Conservation (phyloP, 2,113 vertebrate species). For the Chaetops frenatus region DNA sequence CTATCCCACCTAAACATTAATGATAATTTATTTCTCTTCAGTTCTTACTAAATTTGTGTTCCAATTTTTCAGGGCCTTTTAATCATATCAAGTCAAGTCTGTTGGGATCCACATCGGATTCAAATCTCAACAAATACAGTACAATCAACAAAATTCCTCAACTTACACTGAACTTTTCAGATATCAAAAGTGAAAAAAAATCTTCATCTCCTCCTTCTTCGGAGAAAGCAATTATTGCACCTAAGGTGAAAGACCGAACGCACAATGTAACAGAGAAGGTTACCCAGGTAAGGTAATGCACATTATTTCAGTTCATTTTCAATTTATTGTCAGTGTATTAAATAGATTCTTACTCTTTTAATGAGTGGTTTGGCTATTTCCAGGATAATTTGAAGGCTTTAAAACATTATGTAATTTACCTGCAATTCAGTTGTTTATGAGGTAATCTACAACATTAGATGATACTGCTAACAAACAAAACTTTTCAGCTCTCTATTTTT, state of each 20-base stretch:
- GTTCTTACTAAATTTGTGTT: slow-evolving; percentile 30
- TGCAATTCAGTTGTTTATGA: not conserved
- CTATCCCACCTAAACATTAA: not conserved
- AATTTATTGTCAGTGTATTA: not conserved
- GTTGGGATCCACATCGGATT: slow-evolving; percentile 96
- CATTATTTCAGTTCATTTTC: not conserved
- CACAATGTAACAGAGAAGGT: slow-evolving; percentile 99
- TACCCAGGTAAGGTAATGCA: slow-evolving; percentile 83
- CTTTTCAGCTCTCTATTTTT: not conserved
- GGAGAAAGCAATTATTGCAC: slow-evolving; percentile 95
- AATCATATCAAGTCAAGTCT: slow-evolving; percentile 97
- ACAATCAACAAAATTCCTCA: slow-evolving; percentile 98
- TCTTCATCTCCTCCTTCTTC: slow-evolving; percentile 90
- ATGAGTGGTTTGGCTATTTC: not conserved
- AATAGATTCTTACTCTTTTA: not conserved
- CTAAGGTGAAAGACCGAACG: slow-evolving; percentile 97
- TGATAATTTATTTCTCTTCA: not conserved
- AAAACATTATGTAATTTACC: not conserved
- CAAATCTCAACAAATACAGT: slow-evolving; percentile 98
- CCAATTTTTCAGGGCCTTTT: slow-evolving; percentile 84
- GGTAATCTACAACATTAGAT: not conserved
- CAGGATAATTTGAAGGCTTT: not conserved
- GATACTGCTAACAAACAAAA: not conserved
- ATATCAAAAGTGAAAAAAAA: slow-evolving; percentile 91
- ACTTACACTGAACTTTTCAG: slow-evolving; percentile 95